phyloP scores from a whole-genome alignment of 2,113 vertebrate species.

The Thamnaconus septentrionalis region DNA sequence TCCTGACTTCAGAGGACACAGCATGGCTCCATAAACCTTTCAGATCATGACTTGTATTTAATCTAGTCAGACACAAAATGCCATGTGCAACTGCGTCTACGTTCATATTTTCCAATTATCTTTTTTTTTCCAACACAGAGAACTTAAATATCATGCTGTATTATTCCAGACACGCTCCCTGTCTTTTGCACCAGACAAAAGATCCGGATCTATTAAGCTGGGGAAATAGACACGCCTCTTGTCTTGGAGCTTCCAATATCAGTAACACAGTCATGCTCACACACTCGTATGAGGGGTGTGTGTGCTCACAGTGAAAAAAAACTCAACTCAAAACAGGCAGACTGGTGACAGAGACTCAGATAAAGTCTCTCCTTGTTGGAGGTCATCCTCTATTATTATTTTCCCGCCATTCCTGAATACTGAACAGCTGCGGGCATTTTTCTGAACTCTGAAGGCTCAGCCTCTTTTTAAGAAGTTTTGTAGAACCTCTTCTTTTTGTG shows the following conservation, averaged over 20 bases:
- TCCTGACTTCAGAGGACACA: neutral
- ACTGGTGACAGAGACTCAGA: constrained; percentile 16
- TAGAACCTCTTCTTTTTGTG: too few species aligned
- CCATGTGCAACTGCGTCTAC: neutral
- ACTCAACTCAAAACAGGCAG: neutral
- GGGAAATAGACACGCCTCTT: neutral
- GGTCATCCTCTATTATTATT: constrained; percentile 16
- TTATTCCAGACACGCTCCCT: neutral
- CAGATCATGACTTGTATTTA: constrained; percentile 11
- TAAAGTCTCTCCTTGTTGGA: constrained; percentile 36
- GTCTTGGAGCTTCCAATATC: neutral
- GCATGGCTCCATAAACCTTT: neutral
- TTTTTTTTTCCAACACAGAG: neutral
- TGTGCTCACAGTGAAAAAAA: too few species aligned
- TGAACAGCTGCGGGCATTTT: neutral
- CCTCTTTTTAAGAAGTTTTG: too few species aligned
- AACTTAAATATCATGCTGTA: neutral
- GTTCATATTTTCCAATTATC: neutral
- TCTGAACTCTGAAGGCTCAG: constrained; percentile 1
- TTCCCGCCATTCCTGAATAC: constrained; percentile 20
- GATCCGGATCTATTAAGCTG: neutral
- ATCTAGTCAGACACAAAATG: neutral
- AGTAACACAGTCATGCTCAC: constrained; percentile 4
- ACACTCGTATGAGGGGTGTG: neutral
- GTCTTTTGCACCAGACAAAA: neutral